Evolutionary conservation across 2,888 invertebrate species (phyloP).

Genomic region (Endotricha flammealis): DNA sequence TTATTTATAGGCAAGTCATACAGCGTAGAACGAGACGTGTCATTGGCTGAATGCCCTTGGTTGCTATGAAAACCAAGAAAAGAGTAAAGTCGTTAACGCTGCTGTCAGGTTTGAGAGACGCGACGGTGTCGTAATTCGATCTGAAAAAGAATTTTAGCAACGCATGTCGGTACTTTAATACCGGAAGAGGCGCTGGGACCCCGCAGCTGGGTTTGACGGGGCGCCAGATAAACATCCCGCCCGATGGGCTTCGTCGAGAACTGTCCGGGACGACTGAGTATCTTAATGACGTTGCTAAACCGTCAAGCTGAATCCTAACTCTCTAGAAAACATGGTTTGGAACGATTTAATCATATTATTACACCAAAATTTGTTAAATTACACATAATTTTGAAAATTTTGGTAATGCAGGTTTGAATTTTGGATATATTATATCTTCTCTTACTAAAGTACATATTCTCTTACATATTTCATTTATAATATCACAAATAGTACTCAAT

Average conservation of each 20-base stretch:
- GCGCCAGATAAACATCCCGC: constrained; percentile 30
- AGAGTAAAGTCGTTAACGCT: not conserved
- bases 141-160: constrained; percentile 20
- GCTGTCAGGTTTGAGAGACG: constrained; percentile 17
- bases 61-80: too few relatives aligned
- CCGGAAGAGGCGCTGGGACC: constrained; percentile 27
- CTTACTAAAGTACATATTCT: too few relatives aligned
- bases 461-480: too few relatives aligned
- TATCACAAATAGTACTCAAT: too few relatives aligned
- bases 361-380: too few relatives aligned
- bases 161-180: constrained; percentile 28
- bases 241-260: constrained; percentile 18
- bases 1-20: too few relatives aligned
- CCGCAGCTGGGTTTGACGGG: constrained; percentile 33
- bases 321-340: not conserved
- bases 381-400: too few relatives aligned
- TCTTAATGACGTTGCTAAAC: not conserved
- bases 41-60: too few relatives aligned
- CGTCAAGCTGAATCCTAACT: not conserved
- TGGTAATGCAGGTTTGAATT: too few relatives aligned
- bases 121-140: constrained; percentile 22
- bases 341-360: too few relatives aligned
- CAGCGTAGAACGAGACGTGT: too few relatives aligned
- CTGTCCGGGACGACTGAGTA: constrained; percentile 6
- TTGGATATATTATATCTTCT: too few relatives aligned